Evolutionary conservation across 2,797 vertebrate species (phyloP).

Genomic region (Avahi laniger): DNA sequence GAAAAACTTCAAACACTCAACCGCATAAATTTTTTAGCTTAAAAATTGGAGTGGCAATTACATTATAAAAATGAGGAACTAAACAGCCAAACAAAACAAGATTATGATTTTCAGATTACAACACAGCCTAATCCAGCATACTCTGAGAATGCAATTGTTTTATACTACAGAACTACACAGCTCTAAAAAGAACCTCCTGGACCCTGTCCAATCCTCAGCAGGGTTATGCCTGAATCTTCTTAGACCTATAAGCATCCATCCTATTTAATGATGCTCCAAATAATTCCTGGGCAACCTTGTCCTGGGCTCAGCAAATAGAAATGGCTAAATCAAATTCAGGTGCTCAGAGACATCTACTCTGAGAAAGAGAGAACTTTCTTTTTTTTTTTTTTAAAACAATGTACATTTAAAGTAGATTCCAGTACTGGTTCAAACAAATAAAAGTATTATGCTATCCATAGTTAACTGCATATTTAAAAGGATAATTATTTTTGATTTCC

Average conservation of each 20-base stretch:
- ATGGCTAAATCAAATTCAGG: neutral
- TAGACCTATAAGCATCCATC: neutral
- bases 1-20: neutral
- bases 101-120: neutral
- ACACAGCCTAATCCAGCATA: neutral
- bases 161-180: neutral
- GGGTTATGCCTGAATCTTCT: neutral
- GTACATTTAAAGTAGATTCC: slow-evolving; percentile 22
- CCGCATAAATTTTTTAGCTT: slow-evolving; percentile 21
- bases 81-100: slow-evolving; percentile 11
- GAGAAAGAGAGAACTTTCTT: neutral
- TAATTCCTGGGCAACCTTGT: neutral
- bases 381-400: neutral
- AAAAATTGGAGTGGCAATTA: neutral
- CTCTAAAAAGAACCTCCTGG: neutral
- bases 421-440: slow-evolving; percentile 28
- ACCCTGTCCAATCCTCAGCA: neutral
- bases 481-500: slow-evolving; percentile 38
- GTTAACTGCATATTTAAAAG: slow-evolving; percentile 47
- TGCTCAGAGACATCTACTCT: slow-evolving; percentile 20
- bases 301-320: neutral
- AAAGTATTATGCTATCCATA: slow-evolving; percentile 24
- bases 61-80: neutral
- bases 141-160: neutral
- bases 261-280: neutral